Evolutionary conservation across 2,888 invertebrate genomes (phyloP).

Genomic region (Sinhomidia bicolor): DNA sequence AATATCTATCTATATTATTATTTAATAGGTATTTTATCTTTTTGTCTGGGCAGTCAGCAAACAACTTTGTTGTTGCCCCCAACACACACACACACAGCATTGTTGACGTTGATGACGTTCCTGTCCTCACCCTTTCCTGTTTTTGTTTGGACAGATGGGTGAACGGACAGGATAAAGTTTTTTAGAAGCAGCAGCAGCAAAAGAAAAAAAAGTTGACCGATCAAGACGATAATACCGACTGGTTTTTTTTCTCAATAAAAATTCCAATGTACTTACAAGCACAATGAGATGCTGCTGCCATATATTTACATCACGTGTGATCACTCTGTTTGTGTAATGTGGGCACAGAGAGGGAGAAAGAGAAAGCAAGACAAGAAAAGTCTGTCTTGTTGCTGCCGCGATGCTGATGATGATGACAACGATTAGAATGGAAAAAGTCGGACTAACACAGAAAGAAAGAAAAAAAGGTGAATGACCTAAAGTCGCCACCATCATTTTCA

Average conservation of each 20-base stretch:
- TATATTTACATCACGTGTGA: neutral
- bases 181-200: no score
- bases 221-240: no score
- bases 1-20: no score
- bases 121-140: no score
- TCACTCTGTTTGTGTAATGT: neutral
- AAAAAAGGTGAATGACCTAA: slow-evolving; percentile 61
- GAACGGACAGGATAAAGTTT: no score
- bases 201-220: no score
- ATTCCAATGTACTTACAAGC: neutral
- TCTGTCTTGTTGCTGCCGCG: neutral
- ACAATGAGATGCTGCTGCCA: neutral
- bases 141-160: no score
- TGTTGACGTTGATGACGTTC: no score
- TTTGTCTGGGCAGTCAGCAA: neutral
- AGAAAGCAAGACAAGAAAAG: neutral
- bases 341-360: no score
- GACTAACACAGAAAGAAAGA: neutral
- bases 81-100: no score
- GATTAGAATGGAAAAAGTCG: neutral
- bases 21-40: no score
- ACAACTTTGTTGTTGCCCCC: neutral
- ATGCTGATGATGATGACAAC: neutral
- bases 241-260: no score
- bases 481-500: slow-evolving; percentile 34